A percentile compares a stretch with the other conserved stretches of the same genome.
These are phyloP conservation scores for Liodrosophila aerea DNA, from an alignment of 2,888 invertebrate species.

Conservation along the genomic window DNA sequence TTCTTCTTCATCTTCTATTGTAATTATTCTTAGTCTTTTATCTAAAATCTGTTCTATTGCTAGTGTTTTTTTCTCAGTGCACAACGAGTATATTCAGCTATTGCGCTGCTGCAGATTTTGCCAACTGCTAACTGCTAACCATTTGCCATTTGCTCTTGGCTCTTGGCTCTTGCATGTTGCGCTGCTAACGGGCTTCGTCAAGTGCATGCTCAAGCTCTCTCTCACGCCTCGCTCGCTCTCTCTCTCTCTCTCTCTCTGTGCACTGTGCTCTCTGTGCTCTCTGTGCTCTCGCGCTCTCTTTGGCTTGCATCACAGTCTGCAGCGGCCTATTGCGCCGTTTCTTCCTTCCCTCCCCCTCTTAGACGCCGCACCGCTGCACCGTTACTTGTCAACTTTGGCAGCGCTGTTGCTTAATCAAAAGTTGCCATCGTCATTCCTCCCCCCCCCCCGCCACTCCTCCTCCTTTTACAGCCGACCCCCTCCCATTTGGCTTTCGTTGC, in stretches of 20 bases:
- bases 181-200: slow-evolving; percentile 59
- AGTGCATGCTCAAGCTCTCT: slow-evolving; percentile 27
- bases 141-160: slow-evolving; percentile 44
- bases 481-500: slow-evolving; percentile 2
- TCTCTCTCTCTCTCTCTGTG: slow-evolving; percentile 12
- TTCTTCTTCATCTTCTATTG: too few species aligned
- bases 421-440: slow-evolving; percentile 29
- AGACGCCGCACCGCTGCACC: slow-evolving; percentile 20
- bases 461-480: background rate
- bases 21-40: too few species aligned
- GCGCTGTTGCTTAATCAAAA: slow-evolving; percentile 54
- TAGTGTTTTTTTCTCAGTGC: too few species aligned
- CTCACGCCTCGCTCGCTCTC: slow-evolving; percentile 3
- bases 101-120: slow-evolving; percentile 18
- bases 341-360: slow-evolving; percentile 2
- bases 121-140: slow-evolving; percentile 44
- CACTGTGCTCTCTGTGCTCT: slow-evolving; percentile 7
- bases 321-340: slow-evolving; percentile 38
- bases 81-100: too few species aligned
- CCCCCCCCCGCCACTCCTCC: background rate
- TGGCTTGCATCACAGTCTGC: background rate
- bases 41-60: too few species aligned
- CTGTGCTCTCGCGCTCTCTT: background rate
- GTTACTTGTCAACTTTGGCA: slow-evolving; percentile 51
- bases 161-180: slow-evolving; percentile 29